Conservation (phyloP, 2,888 invertebrate species). For the Tinea semifulvella region DNA sequence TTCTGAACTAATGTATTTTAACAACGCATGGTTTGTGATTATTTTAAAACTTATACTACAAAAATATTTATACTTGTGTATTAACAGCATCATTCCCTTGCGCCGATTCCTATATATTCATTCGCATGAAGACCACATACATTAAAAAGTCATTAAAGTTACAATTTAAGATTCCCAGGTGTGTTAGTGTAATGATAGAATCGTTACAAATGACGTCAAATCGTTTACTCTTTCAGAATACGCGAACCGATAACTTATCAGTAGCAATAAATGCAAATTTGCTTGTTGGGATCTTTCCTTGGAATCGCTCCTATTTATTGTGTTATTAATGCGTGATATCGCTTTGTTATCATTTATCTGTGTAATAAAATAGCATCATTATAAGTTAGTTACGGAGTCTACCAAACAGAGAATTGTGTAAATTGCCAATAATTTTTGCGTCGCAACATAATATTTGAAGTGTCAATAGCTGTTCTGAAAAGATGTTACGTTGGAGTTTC, state of each 20-base stretch:
- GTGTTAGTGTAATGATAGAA: background rate
- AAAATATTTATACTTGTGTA: background rate
- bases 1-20: background rate
- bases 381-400: background rate
- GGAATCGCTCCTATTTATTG: background rate
- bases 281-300: slow-evolving; percentile 2
- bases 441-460: slow-evolving; percentile 2
- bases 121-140: background rate
- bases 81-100: background rate
- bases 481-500: slow-evolving; percentile 42
- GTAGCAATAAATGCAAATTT: background rate
- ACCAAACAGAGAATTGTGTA: background rate
- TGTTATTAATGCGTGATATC: slow-evolving; percentile 8
- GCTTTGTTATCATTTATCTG: slow-evolving; percentile 12
- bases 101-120: background rate
- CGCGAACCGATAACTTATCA: slow-evolving; percentile 4
- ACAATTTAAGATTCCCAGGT: too few relatives aligned
- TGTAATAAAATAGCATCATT: slow-evolving; percentile 9
- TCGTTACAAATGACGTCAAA: background rate
- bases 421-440: slow-evolving; percentile 5
- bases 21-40: background rate
- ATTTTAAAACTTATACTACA: background rate
- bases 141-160: too few relatives aligned
- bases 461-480: slow-evolving; percentile 10
- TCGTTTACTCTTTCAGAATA: background rate